phyloP scores from a whole-genome alignment of 1,140 invertebrate genomes.

The Trachymyrmex septentrionalis region DNA sequence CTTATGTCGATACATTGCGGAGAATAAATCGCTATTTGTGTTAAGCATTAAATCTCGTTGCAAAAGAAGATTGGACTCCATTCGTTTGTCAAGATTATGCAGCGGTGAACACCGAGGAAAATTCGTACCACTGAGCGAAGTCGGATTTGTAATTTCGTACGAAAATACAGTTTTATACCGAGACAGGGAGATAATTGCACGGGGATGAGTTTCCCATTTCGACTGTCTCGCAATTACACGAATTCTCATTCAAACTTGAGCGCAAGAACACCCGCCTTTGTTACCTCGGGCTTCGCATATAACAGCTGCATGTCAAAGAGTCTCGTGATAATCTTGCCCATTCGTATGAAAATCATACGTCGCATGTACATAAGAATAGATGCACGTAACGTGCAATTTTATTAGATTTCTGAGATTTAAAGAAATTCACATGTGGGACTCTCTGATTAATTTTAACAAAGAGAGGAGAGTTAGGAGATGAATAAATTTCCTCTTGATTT shows the following conservation, averaged over 20 bases:
- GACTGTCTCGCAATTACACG: conserved; percentile 52
- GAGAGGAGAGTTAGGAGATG: not conserved
- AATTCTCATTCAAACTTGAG: conserved; percentile 52
- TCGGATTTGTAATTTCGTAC: conserved; percentile 46
- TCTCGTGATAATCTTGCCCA: conserved; percentile 27
- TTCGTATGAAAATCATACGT: conserved; percentile 57
- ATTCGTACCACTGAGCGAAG: conserved; percentile 25
- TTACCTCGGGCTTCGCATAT: conserved; percentile 35
- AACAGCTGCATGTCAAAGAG: conserved; percentile 51
- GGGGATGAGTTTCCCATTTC: conserved; percentile 44
- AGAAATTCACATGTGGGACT: not conserved
- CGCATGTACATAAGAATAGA: not conserved
- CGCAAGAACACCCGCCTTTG: conserved; percentile 46
- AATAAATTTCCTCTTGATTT: not conserved
- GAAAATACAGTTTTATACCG: conserved; percentile 55
- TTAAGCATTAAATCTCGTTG: not conserved
- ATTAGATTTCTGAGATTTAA: not conserved
- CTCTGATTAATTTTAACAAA: not conserved
- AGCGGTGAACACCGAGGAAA: conserved; percentile 4
- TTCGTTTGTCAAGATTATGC: conserved; percentile 29
- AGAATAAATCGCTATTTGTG: conserved; percentile 9
- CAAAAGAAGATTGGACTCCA: not conserved
- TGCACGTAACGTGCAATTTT: not conserved
- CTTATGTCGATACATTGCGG: conserved; percentile 16
- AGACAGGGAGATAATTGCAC: conserved; percentile 32